A percentile compares a stretch with the other conserved stretches of the same genome.
Evolutionary conservation across 1,140 invertebrate genomes (phyloP).

Genomic region (Drosophila burlai): DNA sequence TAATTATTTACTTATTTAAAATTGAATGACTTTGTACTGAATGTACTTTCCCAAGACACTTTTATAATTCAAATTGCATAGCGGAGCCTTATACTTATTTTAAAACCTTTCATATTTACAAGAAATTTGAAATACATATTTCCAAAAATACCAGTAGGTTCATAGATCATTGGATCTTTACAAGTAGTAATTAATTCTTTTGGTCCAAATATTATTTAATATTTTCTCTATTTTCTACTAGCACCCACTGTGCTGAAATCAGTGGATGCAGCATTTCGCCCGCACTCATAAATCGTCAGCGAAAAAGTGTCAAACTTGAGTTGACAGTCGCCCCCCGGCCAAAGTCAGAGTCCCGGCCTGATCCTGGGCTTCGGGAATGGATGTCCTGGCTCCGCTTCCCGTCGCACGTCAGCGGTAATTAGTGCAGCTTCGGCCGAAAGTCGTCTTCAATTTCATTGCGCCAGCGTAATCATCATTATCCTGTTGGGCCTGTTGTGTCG

Average conservation of each 20-base stretch:
- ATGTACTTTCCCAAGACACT: too few relatives aligned
- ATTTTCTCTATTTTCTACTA: neutral
- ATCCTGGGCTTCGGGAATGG: neutral
- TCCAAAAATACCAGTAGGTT: too few relatives aligned
- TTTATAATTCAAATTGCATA: too few relatives aligned
- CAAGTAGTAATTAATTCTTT: neutral
- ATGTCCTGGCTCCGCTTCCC: slow-evolving; percentile 12
- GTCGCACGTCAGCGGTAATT: slow-evolving; percentile 74
- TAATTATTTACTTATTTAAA: too few relatives aligned
- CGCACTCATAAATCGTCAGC: slow-evolving; percentile 72
- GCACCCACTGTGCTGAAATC: slow-evolving; percentile 43
- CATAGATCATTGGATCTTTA: too few relatives aligned
- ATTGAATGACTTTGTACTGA: too few relatives aligned
- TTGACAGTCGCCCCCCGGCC: slow-evolving; percentile 58
- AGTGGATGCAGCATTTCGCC: slow-evolving; percentile 13
- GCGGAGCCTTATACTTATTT: too few relatives aligned
- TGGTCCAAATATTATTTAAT: too few relatives aligned
- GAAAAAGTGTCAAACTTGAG: slow-evolving; percentile 83
- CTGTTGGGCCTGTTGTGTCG: slow-evolving; percentile 34
- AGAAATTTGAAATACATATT: too few relatives aligned
- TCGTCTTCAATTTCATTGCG: slow-evolving; percentile 76
- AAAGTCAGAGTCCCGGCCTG: slow-evolving; percentile 20
- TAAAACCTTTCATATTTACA: too few relatives aligned
- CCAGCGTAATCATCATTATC: slow-evolving; percentile 56
- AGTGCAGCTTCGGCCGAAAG: slow-evolving; percentile 72